Evolutionary conservation across 2,113 vertebrate species (phyloP), one percentile per base, ranked within the genome.

Genomic region (Seriola aureovittata): DNA sequence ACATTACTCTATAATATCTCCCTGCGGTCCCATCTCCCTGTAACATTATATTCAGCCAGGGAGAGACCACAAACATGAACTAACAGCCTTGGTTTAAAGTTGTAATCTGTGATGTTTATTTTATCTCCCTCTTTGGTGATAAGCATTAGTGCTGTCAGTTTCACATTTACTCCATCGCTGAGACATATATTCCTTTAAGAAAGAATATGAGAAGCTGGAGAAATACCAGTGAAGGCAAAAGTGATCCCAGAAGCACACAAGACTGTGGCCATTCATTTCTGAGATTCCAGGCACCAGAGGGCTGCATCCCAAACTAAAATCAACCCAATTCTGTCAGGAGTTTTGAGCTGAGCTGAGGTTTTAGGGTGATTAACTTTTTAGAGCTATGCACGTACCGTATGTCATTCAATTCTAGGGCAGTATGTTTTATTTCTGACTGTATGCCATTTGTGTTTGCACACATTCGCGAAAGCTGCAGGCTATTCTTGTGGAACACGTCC

Each of bases 301-400:
- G n/a, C 29, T 67, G 9, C 23, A 54, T 12, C 0, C 13, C 6
- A 66, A 75, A 75, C 34, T 46, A 46, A 52, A 68, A 42, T 9
- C 0, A 17, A 75, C 44, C 55, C 4, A 1, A 25, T 75, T 72
- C 55, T 82, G 55, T 82, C 75, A 72, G 38, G 32, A 25, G 34
- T 59, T 55, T 58, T 8, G 44, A 17, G 29, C 16, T 34, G 4
- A n/a, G 21, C 8, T 29, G 29, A 34, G 0, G n/a, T 62, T 58
- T 52, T 64, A 60, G 19, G 25, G 19, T 64, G 23, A 50, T 44
- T 40, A 50, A 67, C 13, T 12, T 70, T 48, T 60, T 9, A 76
- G 1, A 32, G 50, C 7, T n/a, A 19, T 54, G 3, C 46, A 74
- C 11, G 57, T 25, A 50, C 34, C 17, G 55, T 36, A 50, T 40